These are phyloP conservation scores for Asobara japonica DNA, from an alignment of 1,140 invertebrate genomes.

Conservation along the genomic window DNA sequence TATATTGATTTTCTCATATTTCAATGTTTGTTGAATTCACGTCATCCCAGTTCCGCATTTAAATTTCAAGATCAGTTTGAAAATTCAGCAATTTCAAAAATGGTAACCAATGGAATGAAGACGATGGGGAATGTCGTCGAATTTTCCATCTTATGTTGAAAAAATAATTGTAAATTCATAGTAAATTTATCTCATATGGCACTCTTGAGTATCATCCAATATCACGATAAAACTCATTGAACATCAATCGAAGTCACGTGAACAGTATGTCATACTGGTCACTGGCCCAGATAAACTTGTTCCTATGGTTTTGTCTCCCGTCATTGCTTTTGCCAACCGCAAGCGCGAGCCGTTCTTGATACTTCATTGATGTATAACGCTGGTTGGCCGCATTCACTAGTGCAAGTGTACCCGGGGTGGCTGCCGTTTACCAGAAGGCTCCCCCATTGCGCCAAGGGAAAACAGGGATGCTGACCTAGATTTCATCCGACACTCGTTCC, in stretches of 20 bases:
- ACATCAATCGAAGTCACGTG: background rate
- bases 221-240: constrained; percentile 15
- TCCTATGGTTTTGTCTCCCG: background rate
- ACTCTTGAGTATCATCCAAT: no score
- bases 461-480: constrained; percentile 52
- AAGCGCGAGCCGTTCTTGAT: constrained; percentile 25
- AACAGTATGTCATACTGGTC: constrained; percentile 11
- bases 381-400: constrained; percentile 32
- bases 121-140: no score
- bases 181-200: no score
- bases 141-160: no score
- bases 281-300: constrained; percentile 34
- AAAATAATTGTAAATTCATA: no score
- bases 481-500: constrained; percentile 35
- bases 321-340: background rate
- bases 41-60: no score
- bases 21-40: no score
- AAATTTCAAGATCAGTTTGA: no score
- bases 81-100: no score
- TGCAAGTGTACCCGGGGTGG: constrained; percentile 18
- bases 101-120: no score
- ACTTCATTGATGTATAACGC: constrained; percentile 39
- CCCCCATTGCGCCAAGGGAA: constrained; percentile 43
- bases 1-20: no score
- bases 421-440: constrained; percentile 30